Conservation (phyloP, 2,113 vertebrate species). For the Erinaceus europaeus region DNA sequence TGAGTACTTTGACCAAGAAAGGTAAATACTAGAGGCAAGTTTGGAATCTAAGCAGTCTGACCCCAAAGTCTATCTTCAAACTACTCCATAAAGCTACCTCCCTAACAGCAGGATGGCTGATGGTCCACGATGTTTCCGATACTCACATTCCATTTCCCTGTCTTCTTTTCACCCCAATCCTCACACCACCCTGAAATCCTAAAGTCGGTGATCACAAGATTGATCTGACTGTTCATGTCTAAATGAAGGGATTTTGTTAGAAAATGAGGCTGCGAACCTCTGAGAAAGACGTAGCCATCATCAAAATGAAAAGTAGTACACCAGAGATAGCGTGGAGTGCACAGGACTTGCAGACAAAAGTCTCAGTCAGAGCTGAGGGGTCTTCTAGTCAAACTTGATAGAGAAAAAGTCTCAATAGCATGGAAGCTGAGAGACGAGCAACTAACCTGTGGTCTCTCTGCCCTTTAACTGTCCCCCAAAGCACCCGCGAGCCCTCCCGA, state of each 20-base stretch:
- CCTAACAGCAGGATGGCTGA: neutral
- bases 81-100: slow-evolving; percentile 1
- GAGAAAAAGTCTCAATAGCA: neutral
- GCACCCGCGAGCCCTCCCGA: neutral
- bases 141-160: neutral
- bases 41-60: slow-evolving; percentile 39
- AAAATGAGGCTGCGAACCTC: slow-evolving; percentile 12
- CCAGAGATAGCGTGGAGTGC: too few relatives aligned
- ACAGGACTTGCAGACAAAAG: too few relatives aligned
- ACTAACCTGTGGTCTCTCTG: neutral
- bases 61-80: slow-evolving; percentile 6
- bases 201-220: neutral
- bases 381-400: too few relatives aligned
- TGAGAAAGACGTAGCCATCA: neutral
- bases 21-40: slow-evolving; percentile 34
- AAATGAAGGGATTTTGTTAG: neutral
- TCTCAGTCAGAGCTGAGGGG: too few relatives aligned
- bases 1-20: neutral
- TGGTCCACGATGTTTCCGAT: neutral
- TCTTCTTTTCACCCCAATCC: neutral
- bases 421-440: neutral
- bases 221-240: slow-evolving; percentile 18
- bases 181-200: slow-evolving; percentile 28
- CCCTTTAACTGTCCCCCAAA: neutral
- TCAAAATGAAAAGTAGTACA: neutral